Percentiles rank a stretch among this genome's conserved stretches.
Evolutionary conservation across 2,797 vertebrate genomes (phyloP).

Genomic region (Rhynchotus rufescens): DNA sequence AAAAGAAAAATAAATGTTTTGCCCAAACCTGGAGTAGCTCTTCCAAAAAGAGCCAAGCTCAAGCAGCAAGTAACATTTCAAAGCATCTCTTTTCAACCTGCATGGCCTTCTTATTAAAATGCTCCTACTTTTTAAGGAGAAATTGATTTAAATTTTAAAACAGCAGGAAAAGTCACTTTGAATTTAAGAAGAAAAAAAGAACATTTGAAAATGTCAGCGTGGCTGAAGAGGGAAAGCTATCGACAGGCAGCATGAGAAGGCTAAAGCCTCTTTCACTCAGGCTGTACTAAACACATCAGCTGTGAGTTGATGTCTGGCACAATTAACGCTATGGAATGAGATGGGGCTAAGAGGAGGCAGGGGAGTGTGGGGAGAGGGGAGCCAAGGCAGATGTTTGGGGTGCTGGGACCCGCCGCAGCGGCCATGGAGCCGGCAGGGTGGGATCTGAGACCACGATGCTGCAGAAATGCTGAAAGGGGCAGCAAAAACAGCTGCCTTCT

Average conservation of each 20-base stretch:
- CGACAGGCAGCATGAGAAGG: constrained; percentile 2
- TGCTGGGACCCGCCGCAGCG: fast-evolving
- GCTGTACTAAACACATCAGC: constrained; percentile 49
- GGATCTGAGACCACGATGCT: not conserved
- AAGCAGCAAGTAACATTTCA: not conserved
- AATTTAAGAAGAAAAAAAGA: not conserved
- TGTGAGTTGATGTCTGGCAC: constrained; percentile 40
- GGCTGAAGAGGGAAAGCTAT: constrained; percentile 22
- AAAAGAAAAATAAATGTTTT: not conserved
- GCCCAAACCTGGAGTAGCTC: not conserved
- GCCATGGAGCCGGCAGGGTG: fast-evolving
- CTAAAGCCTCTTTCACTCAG: constrained; percentile 29
- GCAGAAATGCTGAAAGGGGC: not conserved
- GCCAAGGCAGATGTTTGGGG: not conserved
- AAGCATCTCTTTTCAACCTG: not conserved
- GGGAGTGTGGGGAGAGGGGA: not conserved
- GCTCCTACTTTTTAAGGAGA: not conserved
- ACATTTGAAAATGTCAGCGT: constrained; percentile 45
- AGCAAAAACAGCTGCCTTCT: not conserved
- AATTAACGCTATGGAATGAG: constrained; percentile 18
- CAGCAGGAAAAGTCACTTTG: constrained; percentile 35
- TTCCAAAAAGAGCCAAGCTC: not conserved
- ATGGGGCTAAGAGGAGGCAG: not conserved
- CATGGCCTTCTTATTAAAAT: not conserved
- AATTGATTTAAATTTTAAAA: constrained; percentile 56